These are phyloP conservation scores for Cliona cf. orientalis DNA, from an alignment of 37 sponge, comb jelly and placozoan genomes.

Conservation along the genomic window DNA sequence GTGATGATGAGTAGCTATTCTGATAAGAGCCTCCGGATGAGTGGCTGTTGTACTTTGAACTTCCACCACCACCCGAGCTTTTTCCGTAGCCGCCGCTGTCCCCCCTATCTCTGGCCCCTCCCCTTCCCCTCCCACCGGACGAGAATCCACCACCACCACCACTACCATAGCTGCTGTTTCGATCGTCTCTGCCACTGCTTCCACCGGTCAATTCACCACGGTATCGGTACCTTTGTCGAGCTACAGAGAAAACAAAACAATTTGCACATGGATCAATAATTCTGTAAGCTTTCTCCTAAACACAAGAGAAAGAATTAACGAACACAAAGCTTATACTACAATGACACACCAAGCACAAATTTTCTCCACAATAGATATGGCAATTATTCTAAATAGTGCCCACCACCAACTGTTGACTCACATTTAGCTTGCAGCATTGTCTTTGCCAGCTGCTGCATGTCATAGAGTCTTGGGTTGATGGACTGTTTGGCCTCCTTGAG, in stretches of 20 bases:
- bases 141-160: too few species aligned
- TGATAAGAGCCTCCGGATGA: not conserved
- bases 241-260: not conserved
- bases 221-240: not conserved
- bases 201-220: not conserved
- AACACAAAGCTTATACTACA: not conserved
- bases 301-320: not conserved
- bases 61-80: not conserved
- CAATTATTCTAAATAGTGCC: not conserved
- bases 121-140: too few species aligned
- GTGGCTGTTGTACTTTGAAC: not conserved
- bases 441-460: conserved; percentile 75
- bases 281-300: not conserved
- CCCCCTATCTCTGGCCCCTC: too few species aligned
- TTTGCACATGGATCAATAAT: not conserved
- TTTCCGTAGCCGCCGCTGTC: too few species aligned
- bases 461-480: conserved; percentile 70
- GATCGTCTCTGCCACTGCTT: not conserved
- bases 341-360: not conserved
- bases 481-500: conserved; percentile 89
- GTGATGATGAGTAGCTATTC: too few species aligned
- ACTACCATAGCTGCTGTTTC: not conserved
- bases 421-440: conserved; percentile 21
- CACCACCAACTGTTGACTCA: too few species aligned
- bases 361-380: not conserved